These are phyloP conservation scores for Macrotis lagotis DNA, from an alignment of 2,113 vertebrate genomes.

Conservation along the genomic window DNA sequence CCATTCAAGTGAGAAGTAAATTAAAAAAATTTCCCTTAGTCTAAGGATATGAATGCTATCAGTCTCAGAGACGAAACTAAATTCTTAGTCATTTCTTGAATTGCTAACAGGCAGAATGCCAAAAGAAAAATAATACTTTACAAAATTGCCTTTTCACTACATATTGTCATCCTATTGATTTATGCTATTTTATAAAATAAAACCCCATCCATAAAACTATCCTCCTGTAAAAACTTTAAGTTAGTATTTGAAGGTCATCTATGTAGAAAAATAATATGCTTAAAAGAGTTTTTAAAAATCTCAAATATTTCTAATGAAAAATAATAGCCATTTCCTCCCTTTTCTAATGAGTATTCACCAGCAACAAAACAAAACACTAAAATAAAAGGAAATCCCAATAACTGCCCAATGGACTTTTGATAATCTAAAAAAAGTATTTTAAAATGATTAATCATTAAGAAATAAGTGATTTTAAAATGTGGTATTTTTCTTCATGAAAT, in stretches of 20 bases:
- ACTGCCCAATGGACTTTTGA: not conserved
- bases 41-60: slow-evolving; percentile 18
- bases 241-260: slow-evolving; percentile 11
- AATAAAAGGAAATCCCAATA: not conserved
- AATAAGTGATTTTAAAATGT: not conserved
- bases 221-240: not conserved
- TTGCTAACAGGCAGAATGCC: not conserved
- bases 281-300: not conserved
- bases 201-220: not conserved
- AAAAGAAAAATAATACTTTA: not conserved
- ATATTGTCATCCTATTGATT: not conserved
- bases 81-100: not conserved
- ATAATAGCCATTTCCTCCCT: not conserved
- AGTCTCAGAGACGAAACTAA: not conserved
- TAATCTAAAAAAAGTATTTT: not conserved
- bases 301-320: slow-evolving; percentile 48
- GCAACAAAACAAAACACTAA: slow-evolving; percentile 13
- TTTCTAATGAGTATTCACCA: not conserved
- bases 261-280: slow-evolving; percentile 33
- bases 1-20: slow-evolving; percentile 17
- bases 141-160: not conserved
- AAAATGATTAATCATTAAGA: not conserved
- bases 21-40: not conserved
- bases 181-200: slow-evolving; percentile 21
- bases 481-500: slow-evolving; percentile 32